Percentiles rank a stretch among this genome's conserved stretches.
These are phyloP conservation scores for Meteorus sp. DNA, from an alignment of 1,140 invertebrate species.

Conservation along the genomic window DNA sequence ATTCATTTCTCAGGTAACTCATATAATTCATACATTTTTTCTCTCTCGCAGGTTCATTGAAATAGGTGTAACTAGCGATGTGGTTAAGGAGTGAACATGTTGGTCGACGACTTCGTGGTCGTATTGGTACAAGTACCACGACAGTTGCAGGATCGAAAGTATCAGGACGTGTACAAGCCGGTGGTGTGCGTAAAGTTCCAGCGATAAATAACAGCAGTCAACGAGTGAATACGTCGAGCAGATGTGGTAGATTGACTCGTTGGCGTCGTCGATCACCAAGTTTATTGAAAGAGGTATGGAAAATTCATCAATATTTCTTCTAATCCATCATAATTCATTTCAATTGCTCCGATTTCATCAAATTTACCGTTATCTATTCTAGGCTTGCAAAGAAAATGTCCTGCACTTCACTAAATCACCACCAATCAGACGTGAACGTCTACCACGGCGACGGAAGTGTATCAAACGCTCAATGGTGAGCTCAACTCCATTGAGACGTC, in stretches of 20 bases:
- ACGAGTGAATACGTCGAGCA: conserved; percentile 46
- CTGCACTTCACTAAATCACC: conserved; percentile 55
- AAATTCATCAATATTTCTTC: conserved; percentile 21
- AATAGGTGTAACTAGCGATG: conserved; percentile 33
- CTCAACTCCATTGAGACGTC: conserved; percentile 52
- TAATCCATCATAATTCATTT: no score
- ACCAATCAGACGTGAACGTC: conserved; percentile 48
- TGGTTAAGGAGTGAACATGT: conserved; percentile 57
- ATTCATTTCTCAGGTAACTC: background rate
- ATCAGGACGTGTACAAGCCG: conserved; percentile 43
- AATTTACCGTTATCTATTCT: conserved; percentile 29
- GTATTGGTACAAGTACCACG: conserved; percentile 43
- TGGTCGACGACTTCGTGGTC: conserved; percentile 53
- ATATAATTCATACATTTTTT: background rate
- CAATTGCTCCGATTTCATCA: no score
- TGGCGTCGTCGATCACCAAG: conserved; percentile 52
- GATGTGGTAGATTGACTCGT: conserved; percentile 49
- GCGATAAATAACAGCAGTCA: conserved; percentile 47
- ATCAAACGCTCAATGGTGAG: conserved; percentile 56
- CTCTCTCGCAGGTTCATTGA: conserved; percentile 28
- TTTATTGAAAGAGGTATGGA: conserved; percentile 57
- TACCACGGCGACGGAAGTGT: conserved; percentile 52
- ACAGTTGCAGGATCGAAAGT: conserved; percentile 37
- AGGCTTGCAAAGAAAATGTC: conserved; percentile 59
- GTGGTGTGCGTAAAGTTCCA: conserved; percentile 47